phyloP scores from a whole-genome alignment of 2,888 invertebrate species.

The Hofmannophila pseudospretella region DNA sequence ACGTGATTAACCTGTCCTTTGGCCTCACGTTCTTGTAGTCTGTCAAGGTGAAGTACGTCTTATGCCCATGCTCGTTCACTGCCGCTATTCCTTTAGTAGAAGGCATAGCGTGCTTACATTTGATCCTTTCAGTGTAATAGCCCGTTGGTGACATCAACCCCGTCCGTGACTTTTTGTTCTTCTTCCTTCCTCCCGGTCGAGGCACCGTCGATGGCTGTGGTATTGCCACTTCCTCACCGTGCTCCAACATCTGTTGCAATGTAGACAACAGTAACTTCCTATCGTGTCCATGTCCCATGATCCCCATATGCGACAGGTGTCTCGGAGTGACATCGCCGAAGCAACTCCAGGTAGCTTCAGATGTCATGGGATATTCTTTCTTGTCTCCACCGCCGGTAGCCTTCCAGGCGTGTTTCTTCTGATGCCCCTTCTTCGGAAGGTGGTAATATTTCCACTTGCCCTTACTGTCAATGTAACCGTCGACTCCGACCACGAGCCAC shows the following conservation, averaged over 20 bases:
- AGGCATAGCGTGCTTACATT: constrained; percentile 49
- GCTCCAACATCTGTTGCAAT: constrained; percentile 42
- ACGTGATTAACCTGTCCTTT: constrained; percentile 33
- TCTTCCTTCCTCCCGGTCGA: constrained; percentile 19
- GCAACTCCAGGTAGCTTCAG: constrained; percentile 56
- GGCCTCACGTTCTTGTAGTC: constrained; percentile 39
- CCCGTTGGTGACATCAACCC: neutral
- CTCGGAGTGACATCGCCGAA: constrained; percentile 54
- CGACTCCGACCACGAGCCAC: constrained; percentile 57
- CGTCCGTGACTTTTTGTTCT: neutral
- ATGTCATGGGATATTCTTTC: constrained; percentile 15
- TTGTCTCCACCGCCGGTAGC: constrained; percentile 5
- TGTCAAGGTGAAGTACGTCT: constrained; percentile 48
- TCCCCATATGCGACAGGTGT: constrained; percentile 53
- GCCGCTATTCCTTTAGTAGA: constrained; percentile 55
- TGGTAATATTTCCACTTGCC: constrained; percentile 54
- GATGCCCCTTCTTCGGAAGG: constrained; percentile 18
- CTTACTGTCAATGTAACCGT: constrained; percentile 53
- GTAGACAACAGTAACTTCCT: constrained; percentile 44
- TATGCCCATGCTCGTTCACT: constrained; percentile 46
- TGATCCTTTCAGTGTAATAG: constrained; percentile 5
- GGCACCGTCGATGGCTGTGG: constrained; percentile 41
- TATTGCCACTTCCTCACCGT: constrained; percentile 46
- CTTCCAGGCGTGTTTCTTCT: constrained; percentile 14
- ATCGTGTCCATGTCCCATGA: constrained; percentile 62